Percentiles rank a stretch among this genome's conserved stretches.
Evolutionary conservation across 2,113 vertebrate genomes (phyloP).

Genomic region (Myocastor coypus): DNA sequence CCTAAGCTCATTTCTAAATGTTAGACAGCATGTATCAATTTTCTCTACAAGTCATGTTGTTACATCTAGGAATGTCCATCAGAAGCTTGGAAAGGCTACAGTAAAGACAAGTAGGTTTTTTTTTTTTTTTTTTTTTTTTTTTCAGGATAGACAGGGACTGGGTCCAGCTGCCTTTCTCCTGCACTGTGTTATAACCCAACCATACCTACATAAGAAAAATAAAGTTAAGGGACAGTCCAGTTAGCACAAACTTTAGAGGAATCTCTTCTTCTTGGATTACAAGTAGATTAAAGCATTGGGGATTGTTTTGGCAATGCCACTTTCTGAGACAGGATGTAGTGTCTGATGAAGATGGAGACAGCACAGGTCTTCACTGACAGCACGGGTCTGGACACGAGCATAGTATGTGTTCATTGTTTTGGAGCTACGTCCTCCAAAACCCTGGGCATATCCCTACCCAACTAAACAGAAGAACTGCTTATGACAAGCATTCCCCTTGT

Average conservation of each 20-base stretch:
- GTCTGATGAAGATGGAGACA: slow-evolving; percentile 27
- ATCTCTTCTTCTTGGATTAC: not conserved
- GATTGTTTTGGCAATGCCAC: slow-evolving; percentile 1
- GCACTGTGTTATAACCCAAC: slow-evolving; percentile 18
- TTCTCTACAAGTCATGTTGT: not conserved
- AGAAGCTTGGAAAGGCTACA: slow-evolving; percentile 1
- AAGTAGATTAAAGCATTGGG: slow-evolving; percentile 15
- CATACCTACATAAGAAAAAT: slow-evolving; percentile 63
- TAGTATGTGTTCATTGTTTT: slow-evolving; percentile 7
- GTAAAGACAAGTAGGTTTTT: not conserved
- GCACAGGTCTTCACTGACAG: slow-evolving; percentile 31
- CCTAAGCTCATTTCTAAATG: too few species aligned
- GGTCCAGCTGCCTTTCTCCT: slow-evolving; percentile 32
- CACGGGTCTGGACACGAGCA: not conserved
- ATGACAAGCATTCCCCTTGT: not conserved
- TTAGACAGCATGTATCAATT: not conserved
- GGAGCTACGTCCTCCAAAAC: not conserved
- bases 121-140: too few species aligned
- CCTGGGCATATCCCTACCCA: slow-evolving; percentile 23
- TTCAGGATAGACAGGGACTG: slow-evolving; percentile 31
- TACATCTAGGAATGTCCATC: not conserved
- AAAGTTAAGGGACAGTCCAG: slow-evolving; percentile 37
- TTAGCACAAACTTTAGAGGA: slow-evolving; percentile 53
- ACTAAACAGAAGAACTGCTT: slow-evolving; percentile 36
- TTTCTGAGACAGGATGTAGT: slow-evolving; percentile 52